Base-by-base conservation (phyloP, 2,797 vertebrate genomes). In the Meriones psammophilus region DNA sequence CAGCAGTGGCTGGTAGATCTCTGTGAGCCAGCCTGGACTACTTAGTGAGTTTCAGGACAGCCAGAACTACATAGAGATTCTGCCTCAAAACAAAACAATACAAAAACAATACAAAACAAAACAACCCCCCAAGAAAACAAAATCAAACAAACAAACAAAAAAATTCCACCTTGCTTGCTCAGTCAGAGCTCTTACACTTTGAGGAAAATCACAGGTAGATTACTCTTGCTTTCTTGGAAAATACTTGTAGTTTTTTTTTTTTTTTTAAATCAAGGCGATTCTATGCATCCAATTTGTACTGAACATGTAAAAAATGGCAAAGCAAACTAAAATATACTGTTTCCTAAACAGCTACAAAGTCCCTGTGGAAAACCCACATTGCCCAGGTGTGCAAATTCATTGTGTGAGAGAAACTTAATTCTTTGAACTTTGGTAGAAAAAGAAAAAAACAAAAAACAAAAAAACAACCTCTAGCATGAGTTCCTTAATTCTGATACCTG, bases 391-490 rank as follows among this genome's bases (percentile, higher is more conserved):
- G 30, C 28, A 76, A 77, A 62, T 64, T 0, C 76, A 9, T 8
- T 91, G 39, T 78, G 24, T 81, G 46, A 95, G 60, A 89, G 88
- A 93, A 96, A 79, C 36, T 5, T 88, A 79, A 74, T 73, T 92
- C 50, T 91, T 46, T 86, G 56, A 90, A 42, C 54, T 50, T 54
- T 7, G 13, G 68, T 0, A 74, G 15, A 30, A 54, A 94, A 64
- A 91, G 5, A 3, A 64, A 91, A 18, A 3, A 42, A 42, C 42
- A 42, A 42, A 42, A 0, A 50, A 10, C 8, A 50, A 50, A 50
- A 1, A 50, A 83, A 68, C 39, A 39, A 62, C 13, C 76, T 56
- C 64, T 10, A 89, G 20, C 87, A 20, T 18, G 84, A 85, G 36
- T 14, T 68, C 46, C 42, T 89, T 89, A 76, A 89, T 94, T 74